Evolutionary conservation across 2,797 vertebrate species (phyloP).

Genomic region (Tragopan temminckii): DNA sequence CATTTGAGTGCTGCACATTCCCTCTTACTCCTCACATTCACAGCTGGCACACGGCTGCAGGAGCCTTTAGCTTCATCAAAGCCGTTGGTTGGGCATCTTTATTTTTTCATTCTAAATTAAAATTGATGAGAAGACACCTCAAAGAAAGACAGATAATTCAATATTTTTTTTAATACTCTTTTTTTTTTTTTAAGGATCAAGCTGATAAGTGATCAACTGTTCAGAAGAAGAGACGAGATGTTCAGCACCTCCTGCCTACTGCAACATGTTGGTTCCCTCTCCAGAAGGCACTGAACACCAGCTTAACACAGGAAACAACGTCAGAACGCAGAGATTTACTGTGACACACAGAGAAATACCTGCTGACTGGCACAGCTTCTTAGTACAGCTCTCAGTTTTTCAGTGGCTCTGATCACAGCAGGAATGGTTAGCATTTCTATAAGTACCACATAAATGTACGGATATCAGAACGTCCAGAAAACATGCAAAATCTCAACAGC

Average conservation of each 20-base stretch:
- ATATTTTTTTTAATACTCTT: background rate
- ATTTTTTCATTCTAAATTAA: background rate
- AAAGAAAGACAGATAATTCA: background rate
- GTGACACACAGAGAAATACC: slow-evolving; percentile 33
- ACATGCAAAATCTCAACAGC: slow-evolving; percentile 78
- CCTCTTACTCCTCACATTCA: background rate
- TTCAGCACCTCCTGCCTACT: slow-evolving; percentile 60
- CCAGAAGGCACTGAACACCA: slow-evolving; percentile 68
- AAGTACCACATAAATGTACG: slow-evolving; percentile 57
- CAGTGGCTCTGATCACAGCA: slow-evolving; percentile 66
- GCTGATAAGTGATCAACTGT: slow-evolving; percentile 26
- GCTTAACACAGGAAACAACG: slow-evolving; percentile 67
- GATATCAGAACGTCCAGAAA: slow-evolving; percentile 57
- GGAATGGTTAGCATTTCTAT: slow-evolving; percentile 72
- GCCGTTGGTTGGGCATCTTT: background rate
- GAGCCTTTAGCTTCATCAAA: background rate
- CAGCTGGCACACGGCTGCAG: background rate
- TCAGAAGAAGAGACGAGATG: slow-evolving; percentile 32
- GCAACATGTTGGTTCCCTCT: slow-evolving; percentile 67
- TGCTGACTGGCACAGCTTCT: slow-evolving; percentile 56
- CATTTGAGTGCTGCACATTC: background rate
- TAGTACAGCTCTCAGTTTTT: slow-evolving; percentile 59
- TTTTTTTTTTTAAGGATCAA: background rate
- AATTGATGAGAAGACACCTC: background rate
- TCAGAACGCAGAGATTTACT: slow-evolving; percentile 43